A percentile compares a stretch with the other conserved stretches of the same genome.
These are phyloP conservation scores for Caerostris extrusa DNA, from an alignment of 1,140 invertebrate genomes.

Conservation along the genomic window DNA sequence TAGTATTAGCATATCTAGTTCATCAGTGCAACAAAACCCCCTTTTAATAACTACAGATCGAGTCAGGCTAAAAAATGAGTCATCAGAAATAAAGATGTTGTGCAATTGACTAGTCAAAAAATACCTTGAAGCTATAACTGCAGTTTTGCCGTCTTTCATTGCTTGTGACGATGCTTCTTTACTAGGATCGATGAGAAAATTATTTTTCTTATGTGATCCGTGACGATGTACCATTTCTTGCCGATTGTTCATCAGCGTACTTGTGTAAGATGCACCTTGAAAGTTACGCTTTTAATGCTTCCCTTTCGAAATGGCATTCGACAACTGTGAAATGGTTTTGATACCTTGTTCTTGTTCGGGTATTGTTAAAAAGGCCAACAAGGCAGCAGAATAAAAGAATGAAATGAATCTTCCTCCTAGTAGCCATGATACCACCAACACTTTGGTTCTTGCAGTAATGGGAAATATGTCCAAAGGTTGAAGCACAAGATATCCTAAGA, in stretches of 20 bases:
- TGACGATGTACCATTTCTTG: not conserved
- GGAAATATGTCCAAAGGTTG: conserved; percentile 45
- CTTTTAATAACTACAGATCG: conserved; percentile 15
- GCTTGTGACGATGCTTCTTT: not conserved
- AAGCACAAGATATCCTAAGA: not conserved
- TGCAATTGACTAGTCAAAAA: not conserved
- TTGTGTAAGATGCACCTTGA: not conserved
- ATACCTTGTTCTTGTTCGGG: not conserved
- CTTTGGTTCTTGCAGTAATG: not conserved
- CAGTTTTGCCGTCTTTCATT: not conserved
- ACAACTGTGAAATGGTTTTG: not conserved
- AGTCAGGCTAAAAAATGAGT: conserved; percentile 16
- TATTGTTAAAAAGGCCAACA: conserved; percentile 54
- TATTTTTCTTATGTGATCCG: not conserved
- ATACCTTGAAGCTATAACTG: conserved; percentile 8
- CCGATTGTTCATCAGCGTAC: not conserved
- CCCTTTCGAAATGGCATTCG: not conserved
- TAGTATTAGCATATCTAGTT: not conserved
- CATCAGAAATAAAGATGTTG: conserved; percentile 1
- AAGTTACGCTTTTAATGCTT: not conserved
- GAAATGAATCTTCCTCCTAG: not conserved
- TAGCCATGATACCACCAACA: conserved; percentile 18
- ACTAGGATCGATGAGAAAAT: not conserved
- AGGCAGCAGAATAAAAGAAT: conserved; percentile 12
- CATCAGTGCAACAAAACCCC: conserved; percentile 3